Evolutionary conservation across 1,140 invertebrate genomes (phyloP).

Genomic region (Probaryconus sp.): DNA sequence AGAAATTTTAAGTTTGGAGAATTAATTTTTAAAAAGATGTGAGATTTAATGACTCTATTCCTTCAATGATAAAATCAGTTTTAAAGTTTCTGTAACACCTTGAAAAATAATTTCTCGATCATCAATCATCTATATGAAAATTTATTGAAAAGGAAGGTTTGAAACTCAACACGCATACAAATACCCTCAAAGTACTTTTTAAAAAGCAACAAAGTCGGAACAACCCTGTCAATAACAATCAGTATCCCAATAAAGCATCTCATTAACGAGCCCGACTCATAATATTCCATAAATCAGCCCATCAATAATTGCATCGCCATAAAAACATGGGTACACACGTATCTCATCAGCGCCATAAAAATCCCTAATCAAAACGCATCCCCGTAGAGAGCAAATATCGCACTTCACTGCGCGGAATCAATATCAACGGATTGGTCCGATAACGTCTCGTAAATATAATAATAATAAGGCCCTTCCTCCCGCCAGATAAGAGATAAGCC

Average conservation of each 20-base stretch:
- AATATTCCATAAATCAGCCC: conserved; percentile 39
- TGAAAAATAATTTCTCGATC: too few relatives aligned
- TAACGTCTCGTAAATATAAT: conserved; percentile 77
- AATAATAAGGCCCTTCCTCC: conserved; percentile 72
- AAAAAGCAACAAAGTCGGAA: conserved; percentile 16
- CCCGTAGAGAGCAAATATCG: conserved; percentile 46
- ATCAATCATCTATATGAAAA: too few relatives aligned
- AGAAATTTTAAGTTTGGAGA: too few relatives aligned
- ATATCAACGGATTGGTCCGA: conserved; percentile 74
- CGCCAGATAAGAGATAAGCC: conserved; percentile 54
- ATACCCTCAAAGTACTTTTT: too few relatives aligned
- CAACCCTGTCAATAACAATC: conserved; percentile 21
- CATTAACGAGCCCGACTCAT: conserved; percentile 23
- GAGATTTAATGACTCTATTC: too few relatives aligned
- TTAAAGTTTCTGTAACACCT: too few relatives aligned
- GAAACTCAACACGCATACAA: too few relatives aligned
- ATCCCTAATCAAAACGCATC: conserved; percentile 47
- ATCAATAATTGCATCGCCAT: conserved; percentile 26
- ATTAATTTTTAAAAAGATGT: too few relatives aligned
- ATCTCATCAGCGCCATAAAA: conserved; percentile 36
- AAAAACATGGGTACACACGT: conserved; percentile 15
- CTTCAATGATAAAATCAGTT: too few relatives aligned
- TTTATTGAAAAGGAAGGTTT: too few relatives aligned
- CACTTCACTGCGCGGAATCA: conserved; percentile 69
- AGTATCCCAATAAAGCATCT: conserved; percentile 24